Conservation (phyloP, 2,797 vertebrate genomes). For the Eleutherodactylus coqui region DNA sequence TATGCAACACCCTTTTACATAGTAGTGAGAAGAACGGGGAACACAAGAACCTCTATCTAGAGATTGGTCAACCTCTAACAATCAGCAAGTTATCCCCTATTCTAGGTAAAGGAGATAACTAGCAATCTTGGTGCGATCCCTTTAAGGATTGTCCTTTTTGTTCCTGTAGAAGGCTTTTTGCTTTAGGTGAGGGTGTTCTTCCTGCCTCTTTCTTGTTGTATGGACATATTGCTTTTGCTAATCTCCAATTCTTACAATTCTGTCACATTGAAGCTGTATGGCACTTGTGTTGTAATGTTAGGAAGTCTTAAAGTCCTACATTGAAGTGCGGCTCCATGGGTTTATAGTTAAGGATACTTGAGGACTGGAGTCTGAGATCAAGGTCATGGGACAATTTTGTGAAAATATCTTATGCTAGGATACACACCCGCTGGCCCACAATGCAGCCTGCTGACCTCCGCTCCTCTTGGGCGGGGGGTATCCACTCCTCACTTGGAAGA, state of each 20-base stretch:
- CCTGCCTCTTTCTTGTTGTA: background rate
- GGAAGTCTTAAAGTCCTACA: too few species aligned
- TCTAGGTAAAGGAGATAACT: too few species aligned
- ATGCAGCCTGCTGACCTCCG: background rate
- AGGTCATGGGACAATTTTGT: constrained; percentile 17
- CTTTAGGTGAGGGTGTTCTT: background rate
- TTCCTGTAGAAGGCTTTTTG: too few species aligned
- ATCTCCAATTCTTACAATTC: background rate
- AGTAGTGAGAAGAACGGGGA: too few species aligned
- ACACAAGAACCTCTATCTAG: too few species aligned
- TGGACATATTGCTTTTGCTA: background rate
- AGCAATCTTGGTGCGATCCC: background rate
- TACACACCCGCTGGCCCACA: constrained; percentile 8
- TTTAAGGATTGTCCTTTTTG: background rate
- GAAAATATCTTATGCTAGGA: background rate
- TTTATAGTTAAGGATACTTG: background rate
- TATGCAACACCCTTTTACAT: too few species aligned
- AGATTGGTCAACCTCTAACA: too few species aligned
- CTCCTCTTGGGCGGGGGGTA: background rate
- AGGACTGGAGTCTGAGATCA: constrained; percentile 20
- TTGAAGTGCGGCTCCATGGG: background rate
- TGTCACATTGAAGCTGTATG: background rate
- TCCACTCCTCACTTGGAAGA: constrained; percentile 17
- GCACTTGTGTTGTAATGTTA: background rate
- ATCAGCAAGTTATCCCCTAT: too few species aligned